These are phyloP conservation scores for Rhodeus uyekii DNA, from an alignment of 2,797 vertebrate genomes.

Conservation along the genomic window DNA sequence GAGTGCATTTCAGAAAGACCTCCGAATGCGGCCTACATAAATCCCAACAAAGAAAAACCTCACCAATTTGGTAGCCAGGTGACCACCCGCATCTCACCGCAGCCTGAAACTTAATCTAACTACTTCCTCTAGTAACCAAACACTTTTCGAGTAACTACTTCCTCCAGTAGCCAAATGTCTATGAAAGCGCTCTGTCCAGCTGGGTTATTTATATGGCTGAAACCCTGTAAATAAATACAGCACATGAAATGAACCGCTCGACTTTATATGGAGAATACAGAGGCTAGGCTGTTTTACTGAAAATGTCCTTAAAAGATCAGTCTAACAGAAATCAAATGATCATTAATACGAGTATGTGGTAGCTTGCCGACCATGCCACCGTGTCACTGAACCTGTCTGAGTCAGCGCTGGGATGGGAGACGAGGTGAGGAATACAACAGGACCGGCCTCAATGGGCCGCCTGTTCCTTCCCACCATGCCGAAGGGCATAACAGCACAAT, in stretches of 20 bases:
- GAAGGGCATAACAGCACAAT: constrained; percentile 34
- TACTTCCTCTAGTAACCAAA: constrained; percentile 36
- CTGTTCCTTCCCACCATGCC: constrained; percentile 42
- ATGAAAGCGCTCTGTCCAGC: constrained; percentile 33
- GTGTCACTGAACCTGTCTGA: constrained; percentile 5
- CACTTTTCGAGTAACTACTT: constrained; percentile 13
- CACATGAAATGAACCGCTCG: constrained; percentile 13
- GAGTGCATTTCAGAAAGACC: background rate
- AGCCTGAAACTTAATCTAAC: constrained; percentile 25
- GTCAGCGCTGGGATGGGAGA: background rate
- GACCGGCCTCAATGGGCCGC: constrained; percentile 40
- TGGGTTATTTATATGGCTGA: constrained; percentile 32
- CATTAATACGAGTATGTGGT: constrained; percentile 2
- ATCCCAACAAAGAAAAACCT: background rate
- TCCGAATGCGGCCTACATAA: background rate
- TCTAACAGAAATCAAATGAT: background rate
- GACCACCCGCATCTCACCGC: constrained; percentile 38
- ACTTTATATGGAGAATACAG: constrained; percentile 14
- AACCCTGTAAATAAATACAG: constrained; percentile 36
- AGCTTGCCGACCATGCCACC: background rate
- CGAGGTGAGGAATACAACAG: constrained; percentile 14
- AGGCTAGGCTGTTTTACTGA: background rate
- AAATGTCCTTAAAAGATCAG: background rate
- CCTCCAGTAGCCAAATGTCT: constrained; percentile 22
- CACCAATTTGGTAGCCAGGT: constrained; percentile 23